phyloP scores from a whole-genome alignment of 2,888 invertebrate genomes.

The Gymnoscelis rufifasciata region DNA sequence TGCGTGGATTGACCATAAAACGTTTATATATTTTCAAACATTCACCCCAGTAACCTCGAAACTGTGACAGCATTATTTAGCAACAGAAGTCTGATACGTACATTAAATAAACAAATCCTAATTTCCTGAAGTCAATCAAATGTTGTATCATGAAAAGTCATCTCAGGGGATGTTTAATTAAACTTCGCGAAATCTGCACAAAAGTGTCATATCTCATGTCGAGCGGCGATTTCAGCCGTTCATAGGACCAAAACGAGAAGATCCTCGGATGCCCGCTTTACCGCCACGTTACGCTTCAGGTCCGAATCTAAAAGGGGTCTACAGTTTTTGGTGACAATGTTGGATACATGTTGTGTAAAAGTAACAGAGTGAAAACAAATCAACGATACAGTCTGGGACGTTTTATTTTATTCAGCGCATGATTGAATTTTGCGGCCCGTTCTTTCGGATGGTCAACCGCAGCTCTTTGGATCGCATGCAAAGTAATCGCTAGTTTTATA shows the following conservation, averaged over 20 bases:
- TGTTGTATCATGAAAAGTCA: slow-evolving; percentile 38
- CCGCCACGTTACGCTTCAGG: slow-evolving; percentile 13
- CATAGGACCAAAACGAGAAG: slow-evolving; percentile 38
- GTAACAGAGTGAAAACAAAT: slow-evolving; percentile 67
- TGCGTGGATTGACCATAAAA: no score
- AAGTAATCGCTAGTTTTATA: not conserved
- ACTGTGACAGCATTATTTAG: no score
- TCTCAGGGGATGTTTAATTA: slow-evolving; percentile 56
- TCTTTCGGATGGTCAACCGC: slow-evolving; percentile 46
- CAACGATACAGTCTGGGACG: slow-evolving; percentile 56
- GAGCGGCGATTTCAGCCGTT: slow-evolving; percentile 40
- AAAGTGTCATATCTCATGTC: slow-evolving; percentile 53
- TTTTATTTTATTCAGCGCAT: slow-evolving; percentile 72
- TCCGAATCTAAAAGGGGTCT: slow-evolving; percentile 32
- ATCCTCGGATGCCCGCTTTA: slow-evolving; percentile 32
- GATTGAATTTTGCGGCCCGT: slow-evolving; percentile 72
- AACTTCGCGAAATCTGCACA: slow-evolving; percentile 56
- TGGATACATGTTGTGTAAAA: slow-evolving; percentile 40
- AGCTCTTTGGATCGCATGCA: not conserved
- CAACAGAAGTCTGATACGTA: no score
- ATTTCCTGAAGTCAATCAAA: slow-evolving; percentile 66
- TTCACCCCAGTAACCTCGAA: no score
- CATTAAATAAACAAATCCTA: slow-evolving; percentile 25
- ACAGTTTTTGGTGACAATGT: slow-evolving; percentile 40
- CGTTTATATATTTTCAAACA: no score